A percentile compares a stretch with the other conserved stretches of the same genome.
These are phyloP conservation scores for Hyla sarda DNA, from an alignment of 2,113 vertebrate species.

Conservation along the genomic window DNA sequence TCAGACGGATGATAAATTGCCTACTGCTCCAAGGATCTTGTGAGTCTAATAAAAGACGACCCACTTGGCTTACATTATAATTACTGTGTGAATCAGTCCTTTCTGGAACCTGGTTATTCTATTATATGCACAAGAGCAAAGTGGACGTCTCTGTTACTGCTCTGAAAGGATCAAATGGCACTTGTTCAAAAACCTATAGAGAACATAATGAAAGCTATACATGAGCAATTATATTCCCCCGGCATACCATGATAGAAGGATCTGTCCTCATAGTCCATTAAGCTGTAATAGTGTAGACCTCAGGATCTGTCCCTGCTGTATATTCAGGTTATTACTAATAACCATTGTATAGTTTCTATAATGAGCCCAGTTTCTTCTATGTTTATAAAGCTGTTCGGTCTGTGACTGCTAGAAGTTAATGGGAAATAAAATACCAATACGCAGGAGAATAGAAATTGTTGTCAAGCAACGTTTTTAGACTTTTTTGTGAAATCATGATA, in stretches of 20 bases:
- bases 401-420: not conserved
- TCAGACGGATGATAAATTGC: not conserved
- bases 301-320: not conserved
- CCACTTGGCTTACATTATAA: not conserved
- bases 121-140: not conserved
- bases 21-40: not conserved
- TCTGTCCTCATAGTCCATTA: not conserved
- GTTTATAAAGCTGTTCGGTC: not conserved
- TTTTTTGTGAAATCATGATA: too few species aligned
- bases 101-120: not conserved
- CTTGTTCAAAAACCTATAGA: constrained; percentile 22
- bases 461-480: too few species aligned
- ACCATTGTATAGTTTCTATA: not conserved
- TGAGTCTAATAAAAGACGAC: not conserved
- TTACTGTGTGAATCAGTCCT: not conserved
- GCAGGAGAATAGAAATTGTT: too few species aligned
- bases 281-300: not conserved
- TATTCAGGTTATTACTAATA: not conserved
- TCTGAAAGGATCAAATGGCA: constrained; percentile 3
- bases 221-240: constrained; percentile 3
- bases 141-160: not conserved
- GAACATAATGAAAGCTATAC: constrained; percentile 22
- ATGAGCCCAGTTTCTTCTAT: not conserved
- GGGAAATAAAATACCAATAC: too few species aligned
- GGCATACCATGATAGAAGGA: not conserved